These are phyloP conservation scores for Zaprionus gabonicus DNA, from an alignment of 1,140 invertebrate genomes.

Conservation along the genomic window DNA sequence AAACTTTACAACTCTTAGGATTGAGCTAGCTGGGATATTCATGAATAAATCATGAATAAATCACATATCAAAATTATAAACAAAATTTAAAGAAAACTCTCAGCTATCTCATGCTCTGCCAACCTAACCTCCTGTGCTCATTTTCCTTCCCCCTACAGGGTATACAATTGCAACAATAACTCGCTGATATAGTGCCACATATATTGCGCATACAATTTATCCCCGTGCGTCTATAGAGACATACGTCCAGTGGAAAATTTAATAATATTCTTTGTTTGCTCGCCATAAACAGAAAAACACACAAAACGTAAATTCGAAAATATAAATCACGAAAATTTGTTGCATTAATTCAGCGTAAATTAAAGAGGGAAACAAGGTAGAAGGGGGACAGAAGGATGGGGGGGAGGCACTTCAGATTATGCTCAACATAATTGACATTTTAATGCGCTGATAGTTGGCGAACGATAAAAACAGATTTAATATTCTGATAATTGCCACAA, in stretches of 20 bases:
- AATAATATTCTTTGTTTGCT: conserved; percentile 56
- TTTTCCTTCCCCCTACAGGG: background rate
- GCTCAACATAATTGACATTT: conserved; percentile 75
- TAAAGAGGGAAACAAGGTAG: conserved; percentile 25
- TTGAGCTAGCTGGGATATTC: background rate
- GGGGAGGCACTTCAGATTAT: conserved; percentile 39
- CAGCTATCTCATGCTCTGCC: too few species aligned
- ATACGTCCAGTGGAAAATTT: conserved; percentile 47
- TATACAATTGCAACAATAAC: conserved; percentile 25
- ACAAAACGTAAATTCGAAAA: conserved; percentile 43
- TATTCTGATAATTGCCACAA: conserved; percentile 78
- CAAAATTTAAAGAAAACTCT: background rate
- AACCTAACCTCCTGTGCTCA: background rate
- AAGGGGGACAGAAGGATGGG: background rate
- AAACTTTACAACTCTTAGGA: background rate
- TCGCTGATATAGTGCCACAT: conserved; percentile 18
- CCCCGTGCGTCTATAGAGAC: background rate
- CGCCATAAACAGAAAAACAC: conserved; percentile 49
- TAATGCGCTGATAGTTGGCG: conserved; percentile 76
- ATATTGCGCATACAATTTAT: conserved; percentile 2
- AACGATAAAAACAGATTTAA: conserved; percentile 77
- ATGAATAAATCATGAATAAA: background rate
- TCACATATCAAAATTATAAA: background rate
- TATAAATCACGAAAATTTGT: conserved; percentile 49
- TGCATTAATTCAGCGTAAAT: conserved; percentile 54